Conservation (phyloP, 2,888 invertebrate genomes). For the Lobophora halterata region DNA sequence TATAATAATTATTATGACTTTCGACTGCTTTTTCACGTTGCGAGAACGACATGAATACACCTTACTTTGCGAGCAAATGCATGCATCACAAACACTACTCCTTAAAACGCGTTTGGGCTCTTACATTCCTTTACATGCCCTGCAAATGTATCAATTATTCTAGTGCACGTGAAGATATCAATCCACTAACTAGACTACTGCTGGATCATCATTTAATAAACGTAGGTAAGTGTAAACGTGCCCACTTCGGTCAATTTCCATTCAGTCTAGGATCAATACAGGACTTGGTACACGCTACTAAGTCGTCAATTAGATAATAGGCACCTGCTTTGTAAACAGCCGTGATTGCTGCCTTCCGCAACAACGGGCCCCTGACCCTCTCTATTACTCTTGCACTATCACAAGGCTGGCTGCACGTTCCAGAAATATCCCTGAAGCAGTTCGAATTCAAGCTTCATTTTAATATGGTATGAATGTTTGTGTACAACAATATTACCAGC, state of each 20-base stretch:
- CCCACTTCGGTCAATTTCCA: conserved; percentile 8
- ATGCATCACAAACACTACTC: too few relatives aligned
- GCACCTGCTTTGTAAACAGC: conserved; percentile 54
- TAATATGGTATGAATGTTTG: too few relatives aligned
- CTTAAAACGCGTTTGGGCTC: too few relatives aligned
- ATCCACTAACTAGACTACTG: neutral
- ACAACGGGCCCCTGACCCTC: conserved; percentile 46
- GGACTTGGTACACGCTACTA: conserved; percentile 30
- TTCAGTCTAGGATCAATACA: conserved; percentile 11
- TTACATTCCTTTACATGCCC: too few relatives aligned
- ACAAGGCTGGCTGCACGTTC: conserved; percentile 7
- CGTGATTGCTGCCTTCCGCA: conserved; percentile 59
- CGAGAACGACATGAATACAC: too few relatives aligned
- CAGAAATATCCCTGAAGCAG: neutral
- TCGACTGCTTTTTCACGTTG: conserved; percentile 4
- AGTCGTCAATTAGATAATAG: conserved; percentile 55
- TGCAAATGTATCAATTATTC: too few relatives aligned
- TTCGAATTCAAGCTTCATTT: neutral
- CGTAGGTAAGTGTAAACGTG: too few relatives aligned
- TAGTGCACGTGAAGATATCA: conserved; percentile 1
- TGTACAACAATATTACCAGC: too few relatives aligned
- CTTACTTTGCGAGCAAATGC: too few relatives aligned
- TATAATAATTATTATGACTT: too few relatives aligned
- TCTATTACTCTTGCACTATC: conserved; percentile 31
- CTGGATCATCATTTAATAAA: conserved; percentile 1